Base-by-base conservation (phyloP, 2,797 vertebrate species). In the Erithacus rubecula region DNA sequence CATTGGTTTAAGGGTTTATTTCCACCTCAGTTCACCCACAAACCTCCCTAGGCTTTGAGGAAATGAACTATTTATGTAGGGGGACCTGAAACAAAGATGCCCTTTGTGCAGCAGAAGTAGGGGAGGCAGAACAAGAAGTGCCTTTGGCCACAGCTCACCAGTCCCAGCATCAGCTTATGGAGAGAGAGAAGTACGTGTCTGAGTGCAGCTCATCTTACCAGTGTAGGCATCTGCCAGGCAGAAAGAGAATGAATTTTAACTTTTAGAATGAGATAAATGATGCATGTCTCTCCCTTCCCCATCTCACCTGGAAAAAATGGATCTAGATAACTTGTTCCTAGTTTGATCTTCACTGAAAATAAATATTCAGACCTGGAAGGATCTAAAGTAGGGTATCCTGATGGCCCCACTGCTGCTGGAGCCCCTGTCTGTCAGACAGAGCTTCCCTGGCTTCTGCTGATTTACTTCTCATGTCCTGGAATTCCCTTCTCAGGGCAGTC, bases 91-190 rank as follows among this genome's bases (percentile, higher is more conserved):
- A 89, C 76, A 92, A 84, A 91, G 72, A 19, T 77, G 64, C 24
- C 11, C 71, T 87, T 84, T 3, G 3, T 86, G 55, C 67, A 43
- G 17, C 15, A 39, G 16, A 89, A 83, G 52, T 22, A 63, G 44
- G 39, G 26, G 30, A 58, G 32, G 62, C 72, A 80, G 88, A 91
- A 88, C 64, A 67, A 80, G 68, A 69, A 83, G 92, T 77, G 32
- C 56, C 15, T 39, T 59, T 78, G 72, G 56, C 72, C 41, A 19
- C 59, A 91, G 52, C 55, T 55, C 8, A 6, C 83, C 82, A 79
- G 36, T 52, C 26, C 76, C 67, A 68, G 62, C n/a, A 43, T 37
- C 77, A 58, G 51, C 10, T 69, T 20, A 3, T 30, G 74, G 46
- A 63, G 51, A 72, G 34, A 51, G 67, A 72, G 34, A 37, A 53